Evolutionary conservation across 30 jellyfish, hydroid and myxozoan genomes (phyloP).

Genomic region (Rhopilema esculentum): DNA sequence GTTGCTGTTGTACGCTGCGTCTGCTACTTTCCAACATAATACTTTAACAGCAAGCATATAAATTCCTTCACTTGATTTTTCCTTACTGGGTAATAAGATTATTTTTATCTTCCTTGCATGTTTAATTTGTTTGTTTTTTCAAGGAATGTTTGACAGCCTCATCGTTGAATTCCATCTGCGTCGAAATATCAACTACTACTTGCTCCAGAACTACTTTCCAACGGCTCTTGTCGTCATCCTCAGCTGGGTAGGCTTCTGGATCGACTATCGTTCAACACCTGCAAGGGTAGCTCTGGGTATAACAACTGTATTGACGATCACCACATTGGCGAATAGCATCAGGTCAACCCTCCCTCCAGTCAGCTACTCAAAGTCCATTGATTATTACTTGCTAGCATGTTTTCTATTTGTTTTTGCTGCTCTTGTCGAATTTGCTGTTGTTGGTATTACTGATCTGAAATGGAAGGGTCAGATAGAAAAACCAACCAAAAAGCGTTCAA

Average conservation of each 20-base stretch:
- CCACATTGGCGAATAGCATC: constrained; percentile 83
- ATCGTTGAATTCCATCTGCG: constrained; percentile 65
- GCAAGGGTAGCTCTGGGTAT: constrained; percentile 95
- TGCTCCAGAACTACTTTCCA: constrained; percentile 81
- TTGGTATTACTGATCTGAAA: constrained; percentile 82
- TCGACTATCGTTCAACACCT: constrained; percentile 93
- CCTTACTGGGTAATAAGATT: too few species aligned
- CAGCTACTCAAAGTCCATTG: constrained; percentile 75
- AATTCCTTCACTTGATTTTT: too few species aligned
- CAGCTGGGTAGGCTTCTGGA: constrained; percentile 95
- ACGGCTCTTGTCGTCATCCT: constrained; percentile 75
- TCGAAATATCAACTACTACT: constrained; percentile 77
- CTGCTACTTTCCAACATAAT: too few species aligned
- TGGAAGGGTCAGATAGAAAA: constrained; percentile 44
- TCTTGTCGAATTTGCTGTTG: constrained; percentile 82
- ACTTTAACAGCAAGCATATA: too few species aligned
- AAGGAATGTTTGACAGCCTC: constrained; percentile 76
- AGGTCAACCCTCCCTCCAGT: constrained; percentile 82
- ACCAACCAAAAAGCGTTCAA: background rate
- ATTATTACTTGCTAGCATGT: constrained; percentile 83
- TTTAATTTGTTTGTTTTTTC: too few species aligned
- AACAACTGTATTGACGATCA: constrained; percentile 87
- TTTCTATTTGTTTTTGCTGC: constrained; percentile 89
- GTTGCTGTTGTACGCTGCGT: too few species aligned
- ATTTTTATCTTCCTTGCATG: too few species aligned